Evolutionary conservation across 2,888 invertebrate genomes (phyloP).

Genomic region (Scaeva pyrastri): DNA sequence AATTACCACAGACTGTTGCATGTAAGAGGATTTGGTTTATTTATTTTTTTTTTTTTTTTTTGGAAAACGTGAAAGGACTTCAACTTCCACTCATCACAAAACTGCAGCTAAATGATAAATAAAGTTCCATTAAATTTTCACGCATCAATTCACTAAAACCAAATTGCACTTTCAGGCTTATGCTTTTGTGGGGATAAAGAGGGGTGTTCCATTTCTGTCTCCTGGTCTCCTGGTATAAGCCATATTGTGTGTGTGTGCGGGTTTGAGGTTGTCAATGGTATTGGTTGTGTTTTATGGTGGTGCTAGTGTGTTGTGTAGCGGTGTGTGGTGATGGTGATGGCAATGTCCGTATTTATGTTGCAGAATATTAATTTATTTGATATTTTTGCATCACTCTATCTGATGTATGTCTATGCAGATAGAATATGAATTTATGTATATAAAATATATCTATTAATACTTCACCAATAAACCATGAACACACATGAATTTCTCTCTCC

Average conservation of each 20-base stretch:
- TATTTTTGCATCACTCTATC: conserved; percentile 21
- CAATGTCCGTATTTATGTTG: conserved; percentile 21
- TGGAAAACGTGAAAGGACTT: background rate
- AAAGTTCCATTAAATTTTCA: conserved; percentile 40
- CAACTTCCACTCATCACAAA: background rate
- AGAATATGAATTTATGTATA: background rate
- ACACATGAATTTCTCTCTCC: conserved; percentile 13
- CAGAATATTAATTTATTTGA: conserved; percentile 31
- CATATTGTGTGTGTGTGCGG: background rate
- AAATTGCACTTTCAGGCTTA: conserved; percentile 28
- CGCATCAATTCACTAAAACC: conserved; percentile 39
- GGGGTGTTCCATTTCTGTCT: background rate
- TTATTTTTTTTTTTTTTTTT: background rate
- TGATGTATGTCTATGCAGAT: background rate
- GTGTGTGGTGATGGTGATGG: background rate
- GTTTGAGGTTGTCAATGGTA: background rate
- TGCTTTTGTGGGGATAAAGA: background rate
- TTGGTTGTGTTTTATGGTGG: too few species aligned
- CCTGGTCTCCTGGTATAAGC: too few species aligned
- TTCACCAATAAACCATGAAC: conserved; percentile 21
- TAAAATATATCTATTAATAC: background rate
- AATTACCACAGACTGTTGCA: conserved; percentile 8
- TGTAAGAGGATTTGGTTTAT: background rate
- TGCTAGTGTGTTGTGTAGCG: too few species aligned
- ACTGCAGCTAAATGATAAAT: conserved; percentile 36